phyloP scores from a whole-genome alignment of 2,888 invertebrate genomes.

The Thalpophila matura region DNA sequence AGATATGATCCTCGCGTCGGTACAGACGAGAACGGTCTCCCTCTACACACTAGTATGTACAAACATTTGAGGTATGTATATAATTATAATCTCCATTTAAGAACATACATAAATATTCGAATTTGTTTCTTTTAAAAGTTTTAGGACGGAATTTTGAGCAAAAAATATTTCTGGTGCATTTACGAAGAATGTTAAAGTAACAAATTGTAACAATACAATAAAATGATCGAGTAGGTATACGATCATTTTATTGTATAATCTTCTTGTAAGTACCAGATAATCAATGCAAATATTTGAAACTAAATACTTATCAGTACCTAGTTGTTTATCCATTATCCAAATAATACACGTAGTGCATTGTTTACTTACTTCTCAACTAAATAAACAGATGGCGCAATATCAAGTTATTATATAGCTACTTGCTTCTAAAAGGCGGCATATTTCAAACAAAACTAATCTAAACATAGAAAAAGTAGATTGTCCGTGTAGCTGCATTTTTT shows the following conservation, averaged over 20 bases:
- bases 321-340: not conserved
- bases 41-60: constrained; percentile 93
- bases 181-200: constrained; percentile 44
- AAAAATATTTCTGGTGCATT: constrained; percentile 23
- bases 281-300: constrained; percentile 3
- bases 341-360: not conserved
- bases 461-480: not conserved
- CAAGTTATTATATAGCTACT: not conserved
- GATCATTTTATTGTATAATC: not conserved
- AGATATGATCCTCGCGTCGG: constrained; percentile 87
- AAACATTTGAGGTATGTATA: constrained; percentile 91
- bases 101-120: not conserved
- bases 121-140: not conserved
- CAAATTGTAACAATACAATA: not conserved
- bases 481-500: not conserved
- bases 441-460: constrained; percentile 18
- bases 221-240: too few relatives aligned
- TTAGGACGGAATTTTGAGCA: not conserved
- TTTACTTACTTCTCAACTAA: constrained; percentile 20
- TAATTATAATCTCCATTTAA: not conserved
- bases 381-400: constrained; percentile 55
- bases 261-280: constrained; percentile 1
- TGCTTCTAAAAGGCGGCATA: constrained; percentile 1
- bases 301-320: not conserved
- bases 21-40: constrained; percentile 89